Base-by-base conservation (phyloP, 2,113 vertebrate genomes). In the Calyptomena viridis region DNA sequence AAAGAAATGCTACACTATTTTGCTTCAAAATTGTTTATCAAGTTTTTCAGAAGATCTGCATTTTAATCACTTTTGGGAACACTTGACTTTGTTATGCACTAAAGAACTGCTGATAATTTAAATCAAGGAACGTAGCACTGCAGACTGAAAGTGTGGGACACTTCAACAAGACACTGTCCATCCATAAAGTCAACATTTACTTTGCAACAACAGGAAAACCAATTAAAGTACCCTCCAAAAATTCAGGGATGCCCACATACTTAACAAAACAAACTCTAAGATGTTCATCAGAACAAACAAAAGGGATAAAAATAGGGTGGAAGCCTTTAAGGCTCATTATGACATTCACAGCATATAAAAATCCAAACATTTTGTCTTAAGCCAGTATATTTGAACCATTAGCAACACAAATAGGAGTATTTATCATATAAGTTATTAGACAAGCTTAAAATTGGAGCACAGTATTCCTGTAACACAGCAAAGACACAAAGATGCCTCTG, bases 31-130 rank as follows among this genome's bases (percentile, higher is more conserved):
- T n/a, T 50, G 60, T 82, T 74, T 79, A 47, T 37, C 0, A 0
- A 39, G 5, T 78, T 87, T 89, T 82, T 55, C 50, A 75, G 55
- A 49, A 86, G 42, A 52, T 56, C 77, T 89, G 77, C 27, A 89
- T 94, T 92, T 95, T 73, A 83, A 69, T 93, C 40, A 55, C 67
- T 86, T 90, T 60, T 30, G 46, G 59, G 55, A 92, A 55, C 59
- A 23, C 37, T 56, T 88, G 27, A n/a, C 24, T 85, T 95, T 28
- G 62, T 52, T 73, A 58, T 14, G 16, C 49, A 68, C 44, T 80
- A 4, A 83, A 56, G 44, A 25, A 47, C 6, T 76, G 35, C 68
- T 56, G 49, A 22, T 66, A 68, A 76, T 73, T 86, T 60, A 62
- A 73, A 40, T 28, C 52, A 50, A 76, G 68, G 60, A 58, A 76